Conservation (phyloP, 1,140 invertebrate species). For the Chionoecetes opilio region DNA sequence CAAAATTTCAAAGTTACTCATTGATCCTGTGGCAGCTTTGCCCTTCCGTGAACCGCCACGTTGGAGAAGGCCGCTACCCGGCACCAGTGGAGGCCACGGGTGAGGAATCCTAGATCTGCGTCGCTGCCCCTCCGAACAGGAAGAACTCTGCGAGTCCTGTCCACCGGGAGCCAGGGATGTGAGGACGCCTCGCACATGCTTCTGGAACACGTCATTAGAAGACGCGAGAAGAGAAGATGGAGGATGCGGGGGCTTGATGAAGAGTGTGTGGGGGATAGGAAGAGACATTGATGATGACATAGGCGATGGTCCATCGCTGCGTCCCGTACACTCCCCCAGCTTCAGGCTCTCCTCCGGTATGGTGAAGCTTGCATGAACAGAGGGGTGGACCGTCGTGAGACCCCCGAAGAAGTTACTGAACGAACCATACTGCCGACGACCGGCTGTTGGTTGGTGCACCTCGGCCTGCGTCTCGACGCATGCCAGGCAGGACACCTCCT, state of each 20-base stretch:
- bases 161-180: not conserved
- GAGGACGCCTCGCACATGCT: not conserved
- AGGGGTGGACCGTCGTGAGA: not conserved
- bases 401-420: not conserved
- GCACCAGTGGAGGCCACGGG: not conserved
- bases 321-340: not conserved
- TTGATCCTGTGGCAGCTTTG: not conserved
- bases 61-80: not conserved
- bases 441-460: not conserved
- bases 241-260: not conserved
- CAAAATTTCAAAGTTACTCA: slow-evolving; percentile 59
- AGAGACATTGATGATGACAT: not conserved
- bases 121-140: not conserved
- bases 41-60: not conserved
- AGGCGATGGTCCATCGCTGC: no score
- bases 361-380: slow-evolving; percentile 31
- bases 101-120: not conserved
- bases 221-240: not conserved
- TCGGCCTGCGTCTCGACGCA: not conserved
- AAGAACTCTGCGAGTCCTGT: not conserved
- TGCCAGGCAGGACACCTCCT: not conserved
- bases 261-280: not conserved
- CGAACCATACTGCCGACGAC: not conserved
- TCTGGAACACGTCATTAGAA: not conserved
- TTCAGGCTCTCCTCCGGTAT: slow-evolving; percentile 50